Percentiles rank a stretch among this genome's conserved stretches.
These are phyloP conservation scores for Casuarius casuarius DNA, from an alignment of 2,113 vertebrate genomes.

Conservation along the genomic window DNA sequence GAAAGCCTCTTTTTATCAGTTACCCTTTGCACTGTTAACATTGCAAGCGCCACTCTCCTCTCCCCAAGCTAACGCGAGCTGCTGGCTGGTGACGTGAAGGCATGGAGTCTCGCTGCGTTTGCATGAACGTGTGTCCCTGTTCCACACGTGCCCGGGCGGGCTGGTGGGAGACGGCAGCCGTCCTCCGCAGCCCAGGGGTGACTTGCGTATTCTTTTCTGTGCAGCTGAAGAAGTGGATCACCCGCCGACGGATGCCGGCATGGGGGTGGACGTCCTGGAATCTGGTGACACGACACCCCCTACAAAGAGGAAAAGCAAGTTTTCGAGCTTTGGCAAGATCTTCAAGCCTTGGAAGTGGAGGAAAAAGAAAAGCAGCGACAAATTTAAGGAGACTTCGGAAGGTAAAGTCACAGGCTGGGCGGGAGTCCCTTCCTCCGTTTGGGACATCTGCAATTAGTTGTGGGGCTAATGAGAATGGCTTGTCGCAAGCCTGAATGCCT, in stretches of 20 bases:
- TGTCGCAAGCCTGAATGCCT: not conserved
- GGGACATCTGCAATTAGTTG: not conserved
- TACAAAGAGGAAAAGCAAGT: conserved; percentile 96
- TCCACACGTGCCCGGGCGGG: not conserved
- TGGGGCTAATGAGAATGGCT: not conserved
- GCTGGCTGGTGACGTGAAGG: not conserved
- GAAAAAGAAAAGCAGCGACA: conserved; percentile 98
- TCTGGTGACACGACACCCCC: conserved; percentile 88
- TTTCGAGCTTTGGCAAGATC: conserved; percentile 95
- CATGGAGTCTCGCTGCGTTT: not conserved
- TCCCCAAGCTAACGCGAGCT: not conserved
- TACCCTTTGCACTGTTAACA: not conserved
- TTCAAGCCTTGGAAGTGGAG: conserved; percentile 99
- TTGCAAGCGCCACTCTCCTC: not conserved
- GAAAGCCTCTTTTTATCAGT: not conserved
- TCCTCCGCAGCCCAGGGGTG: not conserved
- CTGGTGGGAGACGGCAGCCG: not conserved
- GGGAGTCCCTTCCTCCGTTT: not conserved
- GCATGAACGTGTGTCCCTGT: not conserved
- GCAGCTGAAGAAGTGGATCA: conserved; percentile 87
- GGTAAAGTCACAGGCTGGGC: conserved; percentile 72
- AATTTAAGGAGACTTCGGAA: conserved; percentile 96
- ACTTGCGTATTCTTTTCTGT: not conserved
- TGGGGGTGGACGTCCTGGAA: conserved; percentile 85
- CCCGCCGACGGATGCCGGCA: conserved; percentile 70